Percentiles rank a stretch among this genome's conserved stretches.
Evolutionary conservation across 53 echinoderm and acorn worm genomes (phyloP).

Genomic region (Temnopleurus reevesii): DNA sequence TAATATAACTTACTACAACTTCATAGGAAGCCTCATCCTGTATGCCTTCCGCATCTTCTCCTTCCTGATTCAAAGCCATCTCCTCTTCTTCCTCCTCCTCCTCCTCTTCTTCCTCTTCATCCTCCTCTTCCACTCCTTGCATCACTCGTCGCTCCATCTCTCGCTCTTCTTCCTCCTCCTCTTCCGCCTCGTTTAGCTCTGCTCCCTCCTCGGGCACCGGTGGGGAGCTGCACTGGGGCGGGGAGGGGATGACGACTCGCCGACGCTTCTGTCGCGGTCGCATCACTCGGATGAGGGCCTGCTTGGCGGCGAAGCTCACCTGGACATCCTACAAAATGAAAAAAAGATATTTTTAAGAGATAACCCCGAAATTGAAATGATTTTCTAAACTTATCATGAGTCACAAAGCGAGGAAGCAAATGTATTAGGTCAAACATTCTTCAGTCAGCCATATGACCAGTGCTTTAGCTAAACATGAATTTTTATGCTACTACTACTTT

Average conservation of each 20-base stretch:
- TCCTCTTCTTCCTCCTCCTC: constrained; percentile 60
- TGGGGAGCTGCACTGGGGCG: constrained; percentile 93
- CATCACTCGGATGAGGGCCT: constrained; percentile 96
- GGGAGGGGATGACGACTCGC: constrained; percentile 78
- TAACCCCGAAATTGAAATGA: no score
- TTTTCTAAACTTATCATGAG: no score
- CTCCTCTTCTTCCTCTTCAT: constrained; percentile 54
- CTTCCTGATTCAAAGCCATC: constrained; percentile 56
- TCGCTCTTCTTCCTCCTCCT: constrained; percentile 45
- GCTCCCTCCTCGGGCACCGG: constrained; percentile 65
- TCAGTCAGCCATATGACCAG: no score
- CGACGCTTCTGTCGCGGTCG: constrained; percentile 89
- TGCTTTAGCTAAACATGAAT: no score
- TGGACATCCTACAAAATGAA: constrained; percentile 71
- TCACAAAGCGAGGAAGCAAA: no score
- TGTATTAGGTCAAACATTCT: no score
- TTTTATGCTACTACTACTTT: no score
- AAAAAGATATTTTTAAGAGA: no score
- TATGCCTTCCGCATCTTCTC: constrained; percentile 76
- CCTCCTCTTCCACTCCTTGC: constrained; percentile 63
- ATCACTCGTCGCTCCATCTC: constrained; percentile 8
- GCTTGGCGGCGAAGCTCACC: constrained; percentile 98
- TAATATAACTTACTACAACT: constrained; percentile 92
- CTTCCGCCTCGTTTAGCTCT: constrained; percentile 55
- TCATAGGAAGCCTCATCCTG: constrained; percentile 94